phyloP scores from a whole-genome alignment of 2,888 invertebrate species.

The Clanis bilineata region DNA sequence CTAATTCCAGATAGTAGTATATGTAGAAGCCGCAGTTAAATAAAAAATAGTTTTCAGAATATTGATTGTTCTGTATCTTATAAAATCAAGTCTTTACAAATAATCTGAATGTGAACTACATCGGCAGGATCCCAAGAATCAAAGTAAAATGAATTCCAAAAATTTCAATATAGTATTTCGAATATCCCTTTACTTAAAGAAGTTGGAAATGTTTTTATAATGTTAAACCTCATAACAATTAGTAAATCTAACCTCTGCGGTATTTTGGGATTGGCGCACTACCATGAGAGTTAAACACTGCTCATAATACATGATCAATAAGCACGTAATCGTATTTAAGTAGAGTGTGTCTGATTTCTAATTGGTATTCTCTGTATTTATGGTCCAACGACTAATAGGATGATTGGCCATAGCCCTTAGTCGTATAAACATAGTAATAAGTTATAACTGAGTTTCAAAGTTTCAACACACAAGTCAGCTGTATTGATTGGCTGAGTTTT shows the following conservation, averaged over 20 bases:
- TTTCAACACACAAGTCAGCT: conserved; percentile 6
- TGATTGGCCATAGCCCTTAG: not conserved
- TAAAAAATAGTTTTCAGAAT: too few relatives aligned
- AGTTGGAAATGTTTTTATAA: too few relatives aligned
- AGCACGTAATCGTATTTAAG: not conserved
- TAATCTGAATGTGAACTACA: too few relatives aligned
- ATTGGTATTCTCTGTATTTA: not conserved
- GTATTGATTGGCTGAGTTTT: too few relatives aligned
- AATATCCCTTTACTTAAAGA: too few relatives aligned
- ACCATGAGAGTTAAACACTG: not conserved
- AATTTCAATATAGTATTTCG: too few relatives aligned
- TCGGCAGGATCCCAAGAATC: too few relatives aligned
- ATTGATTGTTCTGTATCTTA: too few relatives aligned
- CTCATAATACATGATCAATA: not conserved
- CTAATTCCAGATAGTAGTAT: too few relatives aligned
- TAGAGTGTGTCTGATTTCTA: conserved; percentile 17
- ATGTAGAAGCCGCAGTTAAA: too few relatives aligned
- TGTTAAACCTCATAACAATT: not conserved
- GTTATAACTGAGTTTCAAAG: conserved; percentile 5
- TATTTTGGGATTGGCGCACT: not conserved
- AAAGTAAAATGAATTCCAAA: too few relatives aligned
- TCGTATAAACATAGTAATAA: not conserved
- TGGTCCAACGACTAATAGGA: not conserved
- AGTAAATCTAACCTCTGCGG: not conserved
- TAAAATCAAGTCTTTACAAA: too few relatives aligned